Base-by-base conservation (phyloP, 2,797 vertebrate species). In the Galaxias olidus region DNA sequence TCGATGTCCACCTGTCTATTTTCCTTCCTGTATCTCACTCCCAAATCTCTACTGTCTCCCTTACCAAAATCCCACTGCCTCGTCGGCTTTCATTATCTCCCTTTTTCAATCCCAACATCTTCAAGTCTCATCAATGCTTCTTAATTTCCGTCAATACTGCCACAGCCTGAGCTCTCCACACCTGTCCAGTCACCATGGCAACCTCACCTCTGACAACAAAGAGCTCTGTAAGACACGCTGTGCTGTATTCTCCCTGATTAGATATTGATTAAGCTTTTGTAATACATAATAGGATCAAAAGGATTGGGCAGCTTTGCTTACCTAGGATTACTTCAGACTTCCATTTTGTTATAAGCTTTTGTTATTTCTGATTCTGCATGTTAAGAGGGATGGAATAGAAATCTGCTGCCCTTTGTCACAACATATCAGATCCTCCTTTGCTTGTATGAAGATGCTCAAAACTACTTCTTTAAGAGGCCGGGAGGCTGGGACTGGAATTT, bases 181-280 rank as follows among this genome's bases (percentile, higher is more conserved):
- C 88, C 91, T 89, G 88, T 89, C 82, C 87, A 71, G 87, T 91
- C 85, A 74, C 89, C 83, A 87, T 90, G 79, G 90, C 84, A 92
- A 93, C 87, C 68, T 85, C 84, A 91, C 89, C 90, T 89, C 87
- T 87, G 88, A 91, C 90, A 91, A 90, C 87, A 91, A 85, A 88
- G 87, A 86, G 84, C 86, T 88, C 87, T 89, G 89, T 90, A 88
- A 87, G 86, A 89, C 89, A 88, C 64, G 78, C 74, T 76, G 69
- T 76, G 80, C 87, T 87, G 87, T 91, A 88, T 89, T 91, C 86
- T 76, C 84, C 85, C 82, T 92, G 91, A 93, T 93, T 92, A 86
- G 89, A 91, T 93, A 93, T 93, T 90, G 92, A 93, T 93, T 92
- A 90, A 72, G 87, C 89, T 92, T 92, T 92, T 92, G 91, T 91